Base-by-base conservation (phyloP, 64 coral and sea anemone species). In the Anthopleura sola region DNA sequence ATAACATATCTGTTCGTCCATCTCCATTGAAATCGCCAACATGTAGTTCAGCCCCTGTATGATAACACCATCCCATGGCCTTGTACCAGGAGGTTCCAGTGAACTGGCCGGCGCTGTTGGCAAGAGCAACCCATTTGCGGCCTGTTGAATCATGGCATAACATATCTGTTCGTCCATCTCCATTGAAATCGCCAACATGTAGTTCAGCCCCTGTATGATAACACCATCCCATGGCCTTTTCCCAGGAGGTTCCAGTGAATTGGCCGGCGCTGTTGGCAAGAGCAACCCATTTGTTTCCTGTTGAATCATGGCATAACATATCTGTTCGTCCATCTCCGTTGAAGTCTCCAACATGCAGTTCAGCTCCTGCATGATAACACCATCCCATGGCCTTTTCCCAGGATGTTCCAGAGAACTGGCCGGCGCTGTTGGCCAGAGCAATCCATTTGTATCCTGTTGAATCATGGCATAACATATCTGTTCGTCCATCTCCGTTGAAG, bases 11-110 rank as follows among this genome's bases (percentile, higher is more conserved):
- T 23, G 34, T 21, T 37, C 33, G 4, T 1, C 33, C 33, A 33
- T 78, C 75, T 28, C 75, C 75, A 37, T 78, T 78, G 31, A 78
- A 78, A 31, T 78, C 75, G 18, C 75, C 75, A 28, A 69, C 9
- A 4, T 28, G 24, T 31, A 31, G 64, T 69, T 33, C 12, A 69
- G 26, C 9, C 1, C 64, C 29, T 2, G 24, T 3, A 26, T 69
- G 26, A 31, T 14, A 33, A 26, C 64, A 69, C 64, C 64, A 69
- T 33, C 29, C 64, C 64, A 69, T 24, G 57, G 8, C 2, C 24
- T 62, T 62, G 19, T 62, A 6, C 57, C 57, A 62, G 1, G 19
- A 3, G 24, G 0, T 78, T 78, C 33, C 75, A 28, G 12, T 37
- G 29, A 78, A 78, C 20, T 32, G 20, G 3, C 33, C 75, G 1